These are phyloP conservation scores for Sarcophaga peregrina DNA, from an alignment of 1,140 invertebrate genomes.

Conservation along the genomic window DNA sequence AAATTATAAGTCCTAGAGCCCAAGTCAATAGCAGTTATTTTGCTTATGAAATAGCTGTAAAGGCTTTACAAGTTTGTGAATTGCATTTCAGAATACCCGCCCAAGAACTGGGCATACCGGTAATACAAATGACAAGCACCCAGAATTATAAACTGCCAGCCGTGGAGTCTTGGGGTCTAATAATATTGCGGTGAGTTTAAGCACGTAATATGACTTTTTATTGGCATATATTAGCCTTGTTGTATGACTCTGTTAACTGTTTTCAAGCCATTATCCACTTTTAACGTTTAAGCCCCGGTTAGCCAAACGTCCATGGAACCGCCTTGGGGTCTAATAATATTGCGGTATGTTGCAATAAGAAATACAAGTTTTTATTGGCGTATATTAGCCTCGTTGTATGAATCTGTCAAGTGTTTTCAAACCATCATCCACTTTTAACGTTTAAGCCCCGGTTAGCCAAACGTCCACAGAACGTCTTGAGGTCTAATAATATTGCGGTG, in stretches of 20 bases:
- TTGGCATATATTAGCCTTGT: no score
- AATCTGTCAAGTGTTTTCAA: no score
- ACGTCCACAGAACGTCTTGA: slow-evolving; percentile 71
- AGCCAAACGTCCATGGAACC: no score
- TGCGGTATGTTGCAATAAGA: slow-evolving; percentile 57
- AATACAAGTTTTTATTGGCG: no score
- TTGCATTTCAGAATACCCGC: slow-evolving; percentile 67
- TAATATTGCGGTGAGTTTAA: slow-evolving; percentile 70
- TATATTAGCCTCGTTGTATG: not conserved
- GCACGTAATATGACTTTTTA: no score
- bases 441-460: no score
- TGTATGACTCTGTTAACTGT: not conserved
- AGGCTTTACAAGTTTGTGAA: slow-evolving; percentile 67
- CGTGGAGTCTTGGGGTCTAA: slow-evolving; percentile 89
- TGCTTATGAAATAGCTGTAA: slow-evolving; percentile 69
- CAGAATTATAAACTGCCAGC: slow-evolving; percentile 82
- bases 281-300: no score
- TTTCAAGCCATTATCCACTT: no score
- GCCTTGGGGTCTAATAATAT: slow-evolving; percentile 86
- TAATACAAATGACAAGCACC: slow-evolving; percentile 77
- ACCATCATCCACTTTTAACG: no score
- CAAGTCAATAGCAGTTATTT: slow-evolving; percentile 72
- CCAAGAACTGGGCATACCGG: slow-evolving; percentile 60
- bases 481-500: slow-evolving; percentile 77
- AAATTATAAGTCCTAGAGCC: slow-evolving; percentile 75